Evolutionary conservation across 2,113 vertebrate genomes (phyloP).

Genomic region (Hydrolagus affinis): DNA sequence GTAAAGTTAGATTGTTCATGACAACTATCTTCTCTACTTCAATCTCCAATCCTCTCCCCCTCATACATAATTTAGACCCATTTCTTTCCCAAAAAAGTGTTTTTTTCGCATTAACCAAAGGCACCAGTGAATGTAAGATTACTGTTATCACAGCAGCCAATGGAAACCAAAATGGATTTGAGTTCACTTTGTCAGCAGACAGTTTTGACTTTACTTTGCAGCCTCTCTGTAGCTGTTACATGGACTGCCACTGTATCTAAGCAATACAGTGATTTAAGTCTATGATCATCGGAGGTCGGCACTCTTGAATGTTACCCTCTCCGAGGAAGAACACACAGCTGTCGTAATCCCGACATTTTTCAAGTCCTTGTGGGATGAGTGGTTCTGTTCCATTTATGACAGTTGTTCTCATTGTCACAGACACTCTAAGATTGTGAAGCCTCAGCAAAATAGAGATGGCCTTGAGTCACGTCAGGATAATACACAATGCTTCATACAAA

Average conservation of each 20-base stretch:
- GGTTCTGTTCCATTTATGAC: constrained; percentile 18
- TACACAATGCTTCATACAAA: constrained; percentile 8
- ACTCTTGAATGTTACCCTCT: constrained; percentile 22
- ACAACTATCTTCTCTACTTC: background rate
- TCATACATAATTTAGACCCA: background rate
- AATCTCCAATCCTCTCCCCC: background rate
- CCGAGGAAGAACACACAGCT: constrained; percentile 10
- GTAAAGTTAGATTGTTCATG: background rate
- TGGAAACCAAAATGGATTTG: background rate
- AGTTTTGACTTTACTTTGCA: constrained; percentile 7
- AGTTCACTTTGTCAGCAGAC: constrained; percentile 8
- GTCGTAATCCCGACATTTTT: constrained; percentile 26
- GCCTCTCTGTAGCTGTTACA: background rate
- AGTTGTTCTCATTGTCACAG: constrained; percentile 14
- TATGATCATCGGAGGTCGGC: constrained; percentile 23
- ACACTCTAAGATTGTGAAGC: constrained; percentile 14
- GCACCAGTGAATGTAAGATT: background rate
- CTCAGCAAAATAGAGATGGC: background rate
- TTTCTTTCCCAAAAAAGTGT: background rate
- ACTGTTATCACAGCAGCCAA: background rate
- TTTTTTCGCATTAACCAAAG: background rate
- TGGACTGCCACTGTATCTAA: background rate
- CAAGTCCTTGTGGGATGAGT: constrained; percentile 26
- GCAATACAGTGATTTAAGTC: constrained; percentile 14
- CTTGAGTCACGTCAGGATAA: constrained; percentile 19